Percentiles rank a stretch among this genome's conserved stretches.
phyloP scores from a whole-genome alignment of 2,797 vertebrate species.

The Sciurus carolinensis region DNA sequence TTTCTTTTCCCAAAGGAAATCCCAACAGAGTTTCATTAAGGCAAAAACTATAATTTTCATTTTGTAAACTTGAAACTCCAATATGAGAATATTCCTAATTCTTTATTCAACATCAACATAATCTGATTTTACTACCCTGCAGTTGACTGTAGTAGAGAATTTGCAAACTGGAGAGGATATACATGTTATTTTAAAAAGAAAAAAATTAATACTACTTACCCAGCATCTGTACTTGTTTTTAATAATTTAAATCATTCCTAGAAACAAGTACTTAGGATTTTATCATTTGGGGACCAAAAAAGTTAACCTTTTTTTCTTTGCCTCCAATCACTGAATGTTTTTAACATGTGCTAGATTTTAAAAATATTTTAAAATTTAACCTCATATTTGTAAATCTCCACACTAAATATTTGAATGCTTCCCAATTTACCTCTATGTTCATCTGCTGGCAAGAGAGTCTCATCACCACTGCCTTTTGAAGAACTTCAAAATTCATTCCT shows the following conservation, averaged over 20 bases:
- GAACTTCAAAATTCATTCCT: background rate
- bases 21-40: background rate
- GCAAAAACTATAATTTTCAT: background rate
- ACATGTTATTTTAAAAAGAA: background rate
- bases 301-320: background rate
- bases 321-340: background rate
- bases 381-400: background rate
- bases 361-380: slow-evolving; percentile 11
- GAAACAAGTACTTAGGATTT: background rate
- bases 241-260: background rate
- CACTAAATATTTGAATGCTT: background rate
- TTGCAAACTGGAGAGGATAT: background rate
- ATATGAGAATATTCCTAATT: background rate
- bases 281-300: background rate
- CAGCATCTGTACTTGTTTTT: background rate
- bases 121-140: background rate
- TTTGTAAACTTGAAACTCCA: background rate
- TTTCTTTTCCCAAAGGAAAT: background rate
- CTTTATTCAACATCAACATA: background rate
- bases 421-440: background rate
- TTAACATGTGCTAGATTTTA: background rate
- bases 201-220: background rate
- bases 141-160: background rate
- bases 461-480: background rate
- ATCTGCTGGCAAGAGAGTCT: background rate